A percentile compares a stretch with the other conserved stretches of the same genome.
Conservation (phyloP, 1,140 invertebrate genomes). For the Zaprionus taronus region DNA sequence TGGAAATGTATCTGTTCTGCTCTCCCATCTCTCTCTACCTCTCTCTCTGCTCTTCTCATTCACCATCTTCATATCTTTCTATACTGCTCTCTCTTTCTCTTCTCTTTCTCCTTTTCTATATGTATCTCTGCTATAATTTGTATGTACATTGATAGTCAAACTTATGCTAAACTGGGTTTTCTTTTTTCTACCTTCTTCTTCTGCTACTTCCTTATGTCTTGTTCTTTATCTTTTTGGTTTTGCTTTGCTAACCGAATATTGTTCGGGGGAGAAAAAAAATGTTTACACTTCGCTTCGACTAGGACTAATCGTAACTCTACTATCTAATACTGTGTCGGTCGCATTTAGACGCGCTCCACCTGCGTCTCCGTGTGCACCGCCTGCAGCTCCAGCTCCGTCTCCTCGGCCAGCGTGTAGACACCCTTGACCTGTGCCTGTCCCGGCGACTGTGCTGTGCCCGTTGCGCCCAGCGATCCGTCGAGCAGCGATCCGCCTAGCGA, state of each 20-base stretch:
- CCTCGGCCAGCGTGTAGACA: conserved; percentile 88
- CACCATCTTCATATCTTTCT: not conserved
- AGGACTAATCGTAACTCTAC: conserved; percentile 42
- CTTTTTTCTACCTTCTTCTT: not conserved
- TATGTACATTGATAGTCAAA: conserved; percentile 55
- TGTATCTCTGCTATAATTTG: conserved; percentile 6
- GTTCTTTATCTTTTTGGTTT: not conserved
- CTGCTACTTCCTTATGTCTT: not conserved
- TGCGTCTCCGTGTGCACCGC: conserved; percentile 84
- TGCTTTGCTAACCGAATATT: conserved; percentile 6
- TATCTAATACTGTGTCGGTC: conserved; percentile 49
- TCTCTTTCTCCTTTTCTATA: not conserved
- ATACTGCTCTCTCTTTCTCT: not conserved
- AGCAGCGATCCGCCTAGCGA: conserved; percentile 61
- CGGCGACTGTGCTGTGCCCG: conserved; percentile 51
- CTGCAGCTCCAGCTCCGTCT: conserved; percentile 86
- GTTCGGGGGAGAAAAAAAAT: conserved; percentile 36
- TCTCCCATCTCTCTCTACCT: not conserved
- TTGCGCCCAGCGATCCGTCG: conserved; percentile 57
- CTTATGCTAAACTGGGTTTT: conserved; percentile 34
- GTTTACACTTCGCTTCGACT: conserved; percentile 25
- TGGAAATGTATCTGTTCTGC: conserved; percentile 58
- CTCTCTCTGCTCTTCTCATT: not conserved
- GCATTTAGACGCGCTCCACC: conserved; percentile 63
- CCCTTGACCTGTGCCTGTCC: conserved; percentile 83